A percentile compares a stretch with the other conserved stretches of the same genome.
These are phyloP conservation scores for Lordiphosa andalusiaca DNA, from an alignment of 2,888 invertebrate genomes.

Conservation along the genomic window DNA sequence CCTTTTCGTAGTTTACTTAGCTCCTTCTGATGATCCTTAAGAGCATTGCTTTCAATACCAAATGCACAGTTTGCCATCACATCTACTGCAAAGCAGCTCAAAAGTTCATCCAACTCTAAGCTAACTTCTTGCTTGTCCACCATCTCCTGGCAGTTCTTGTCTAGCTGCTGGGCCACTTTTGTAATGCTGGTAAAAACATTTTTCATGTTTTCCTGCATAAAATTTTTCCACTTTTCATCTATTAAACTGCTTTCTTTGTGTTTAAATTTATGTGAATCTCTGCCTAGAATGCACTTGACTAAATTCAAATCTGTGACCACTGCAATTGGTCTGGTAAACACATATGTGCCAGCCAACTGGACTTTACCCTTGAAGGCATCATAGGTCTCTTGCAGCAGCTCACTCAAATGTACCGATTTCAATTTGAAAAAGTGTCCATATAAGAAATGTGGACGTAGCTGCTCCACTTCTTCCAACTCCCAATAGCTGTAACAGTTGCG, in stretches of 20 bases:
- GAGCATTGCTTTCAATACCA: slow-evolving; percentile 80
- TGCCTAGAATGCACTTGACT: slow-evolving; percentile 75
- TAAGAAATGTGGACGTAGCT: slow-evolving; percentile 51
- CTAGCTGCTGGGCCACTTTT: slow-evolving; percentile 62
- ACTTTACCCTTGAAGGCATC: slow-evolving; percentile 54
- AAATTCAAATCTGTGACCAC: slow-evolving; percentile 73
- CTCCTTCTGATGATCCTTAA: slow-evolving; percentile 75
- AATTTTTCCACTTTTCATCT: slow-evolving; percentile 65
- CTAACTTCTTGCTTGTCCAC: slow-evolving; percentile 4
- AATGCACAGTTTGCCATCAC: slow-evolving; percentile 81
- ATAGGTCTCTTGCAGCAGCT: slow-evolving; percentile 63
- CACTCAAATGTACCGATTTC: slow-evolving; percentile 38
- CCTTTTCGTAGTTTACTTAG: neutral
- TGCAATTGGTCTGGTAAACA: slow-evolving; percentile 61
- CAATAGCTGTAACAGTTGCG: slow-evolving; percentile 60
- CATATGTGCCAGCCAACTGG: slow-evolving; percentile 62
- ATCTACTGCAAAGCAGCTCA: slow-evolving; percentile 81
- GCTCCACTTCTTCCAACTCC: slow-evolving; percentile 51
- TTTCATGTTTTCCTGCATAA: slow-evolving; percentile 81
- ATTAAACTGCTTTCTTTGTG: too few species aligned
- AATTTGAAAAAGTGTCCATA: slow-evolving; percentile 56
- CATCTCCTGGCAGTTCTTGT: slow-evolving; percentile 25
- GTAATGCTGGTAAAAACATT: slow-evolving; percentile 79
- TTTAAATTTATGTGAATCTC: slow-evolving; percentile 78
- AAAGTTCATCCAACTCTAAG: slow-evolving; percentile 79